Conservation (phyloP, 2,797 vertebrate genomes). For the Etheostoma perlongum region DNA sequence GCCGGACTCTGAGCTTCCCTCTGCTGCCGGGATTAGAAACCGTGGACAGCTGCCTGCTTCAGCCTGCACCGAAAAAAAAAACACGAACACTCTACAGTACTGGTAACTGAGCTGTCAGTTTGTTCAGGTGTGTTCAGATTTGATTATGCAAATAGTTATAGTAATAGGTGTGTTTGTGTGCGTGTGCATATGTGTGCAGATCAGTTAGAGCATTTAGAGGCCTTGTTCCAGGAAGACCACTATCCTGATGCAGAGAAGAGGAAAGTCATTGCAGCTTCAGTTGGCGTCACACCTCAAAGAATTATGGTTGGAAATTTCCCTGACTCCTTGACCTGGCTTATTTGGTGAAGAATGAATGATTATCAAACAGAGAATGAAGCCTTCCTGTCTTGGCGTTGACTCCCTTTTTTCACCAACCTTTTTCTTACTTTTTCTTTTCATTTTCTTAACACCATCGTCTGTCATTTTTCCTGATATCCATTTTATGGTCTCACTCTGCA, state of each 20-base stretch:
- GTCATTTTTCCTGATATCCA: neutral
- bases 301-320: constrained; percentile 88
- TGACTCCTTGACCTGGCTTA: neutral
- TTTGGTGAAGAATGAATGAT: neutral
- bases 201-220: constrained; percentile 92
- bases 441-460: neutral
- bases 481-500: constrained; percentile 3
- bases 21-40: constrained; percentile 58
- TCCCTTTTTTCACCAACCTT: neutral
- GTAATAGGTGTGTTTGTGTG: constrained; percentile 18
- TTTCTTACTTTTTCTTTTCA: neutral
- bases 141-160: constrained; percentile 15
- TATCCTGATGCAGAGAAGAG: constrained; percentile 95
- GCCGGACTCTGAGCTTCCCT: constrained; percentile 60
- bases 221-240: constrained; percentile 93
- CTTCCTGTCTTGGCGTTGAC: neutral
- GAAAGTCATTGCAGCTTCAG: constrained; percentile 88
- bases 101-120: constrained; percentile 79
- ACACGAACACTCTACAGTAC: constrained; percentile 92
- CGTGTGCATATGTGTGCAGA: constrained; percentile 70
- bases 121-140: constrained; percentile 9
- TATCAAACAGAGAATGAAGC: neutral
- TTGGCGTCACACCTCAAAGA: constrained; percentile 95
- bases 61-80: constrained; percentile 89
- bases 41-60: constrained; percentile 60